phyloP scores from a whole-genome alignment of 2,888 invertebrate species.

The Lycaena phlaeas region DNA sequence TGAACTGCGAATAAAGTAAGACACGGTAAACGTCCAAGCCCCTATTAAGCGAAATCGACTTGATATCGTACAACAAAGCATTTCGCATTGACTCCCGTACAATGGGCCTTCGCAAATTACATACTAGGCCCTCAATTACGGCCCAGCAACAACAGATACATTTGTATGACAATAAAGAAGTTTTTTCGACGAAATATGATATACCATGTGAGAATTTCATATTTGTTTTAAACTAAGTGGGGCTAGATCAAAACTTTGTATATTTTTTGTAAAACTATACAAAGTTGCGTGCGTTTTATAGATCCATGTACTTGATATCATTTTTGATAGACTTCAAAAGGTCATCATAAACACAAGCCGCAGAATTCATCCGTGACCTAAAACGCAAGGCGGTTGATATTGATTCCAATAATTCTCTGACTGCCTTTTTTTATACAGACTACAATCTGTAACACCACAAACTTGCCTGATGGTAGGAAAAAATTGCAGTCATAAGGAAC shows the following conservation, averaged over 20 bases:
- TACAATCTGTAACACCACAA: no score
- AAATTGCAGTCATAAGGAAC: no score
- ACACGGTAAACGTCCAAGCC: slow-evolving; percentile 2
- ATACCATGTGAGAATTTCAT: slow-evolving; percentile 23
- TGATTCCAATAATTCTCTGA: no score
- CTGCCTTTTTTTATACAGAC: no score
- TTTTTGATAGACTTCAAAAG: no score
- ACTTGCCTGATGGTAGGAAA: no score
- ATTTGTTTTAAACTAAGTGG: background rate
- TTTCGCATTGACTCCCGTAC: slow-evolving; percentile 39
- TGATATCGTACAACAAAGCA: slow-evolving; percentile 29
- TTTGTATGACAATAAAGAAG: slow-evolving; percentile 66
- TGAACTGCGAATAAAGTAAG: slow-evolving; percentile 7
- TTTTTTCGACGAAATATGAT: slow-evolving; percentile 57
- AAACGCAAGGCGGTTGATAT: no score
- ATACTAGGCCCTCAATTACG: slow-evolving; percentile 58
- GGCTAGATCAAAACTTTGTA: slow-evolving; percentile 1
- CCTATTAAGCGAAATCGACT: slow-evolving; percentile 11
- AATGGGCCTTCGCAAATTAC: slow-evolving; percentile 59
- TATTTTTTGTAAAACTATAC: no score
- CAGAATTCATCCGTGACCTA: no score
- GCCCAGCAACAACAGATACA: slow-evolving; percentile 60
- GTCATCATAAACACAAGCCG: no score
- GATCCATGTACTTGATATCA: no score
- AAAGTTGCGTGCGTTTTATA: no score